Base-by-base conservation (phyloP, 2,113 vertebrate species). In the Recurvirostra avosetta region DNA sequence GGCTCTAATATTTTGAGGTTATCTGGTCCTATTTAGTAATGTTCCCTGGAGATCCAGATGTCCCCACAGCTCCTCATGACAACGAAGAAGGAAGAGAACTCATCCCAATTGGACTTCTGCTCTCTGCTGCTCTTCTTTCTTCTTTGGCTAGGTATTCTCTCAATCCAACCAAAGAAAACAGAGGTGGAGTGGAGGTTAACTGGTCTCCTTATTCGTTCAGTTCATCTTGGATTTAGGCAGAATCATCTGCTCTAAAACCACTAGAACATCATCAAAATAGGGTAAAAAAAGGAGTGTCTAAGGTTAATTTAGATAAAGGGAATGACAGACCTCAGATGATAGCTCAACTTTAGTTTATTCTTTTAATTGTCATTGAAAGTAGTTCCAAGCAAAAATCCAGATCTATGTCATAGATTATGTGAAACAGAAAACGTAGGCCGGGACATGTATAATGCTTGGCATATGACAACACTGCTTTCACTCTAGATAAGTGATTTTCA, bases 1-100 rank as follows among this genome's bases (percentile, higher is more conserved):
- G 92, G 89, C 84, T 92, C 29, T 91, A 90, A 96, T 97, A 94
- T 77, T 94, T 53, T 96, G 89, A 92, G 77, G 58, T 90, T 96
- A 95, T 96, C 84, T 96, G 94, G 84, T 95, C 94, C 62, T 94
- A 43, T 82, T 97, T 97, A 95, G 67, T 90, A 62, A 76, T 5
- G 18, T 83, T 97, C 91, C 74, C 89, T 83, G 68, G 92, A 92
- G 87, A 94, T 76, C 66, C 91, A 97, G 87, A 96, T 95, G 92
- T 96, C 74, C 62, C 81, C 58, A 88, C 38, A 85, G 66, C 15
- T 53, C 25, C 22, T 91, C 47, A 81, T 66, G 71, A 67, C n/a
- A 88, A 14, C 12, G 84, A 88, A 91, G 86, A 92, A 94, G 66
- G 85, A 90, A 92, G 53, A 90, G 53, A 91, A 73, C 58, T 72